A percentile compares a stretch with the other conserved stretches of the same genome.
Conservation (phyloP, 2,113 vertebrate species). For the Percopsis transmontana region DNA sequence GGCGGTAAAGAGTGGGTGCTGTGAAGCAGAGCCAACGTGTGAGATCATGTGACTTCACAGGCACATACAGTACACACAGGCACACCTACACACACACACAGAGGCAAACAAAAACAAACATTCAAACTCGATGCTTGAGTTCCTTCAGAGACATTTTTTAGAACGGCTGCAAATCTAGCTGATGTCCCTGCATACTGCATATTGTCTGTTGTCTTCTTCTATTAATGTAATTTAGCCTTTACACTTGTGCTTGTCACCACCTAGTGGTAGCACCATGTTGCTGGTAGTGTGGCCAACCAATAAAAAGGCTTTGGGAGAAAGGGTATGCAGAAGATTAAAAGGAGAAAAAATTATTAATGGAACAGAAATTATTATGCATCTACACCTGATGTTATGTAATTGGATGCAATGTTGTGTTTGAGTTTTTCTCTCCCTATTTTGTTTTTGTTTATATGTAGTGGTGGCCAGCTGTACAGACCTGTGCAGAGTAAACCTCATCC, state of each 20-base stretch:
- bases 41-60: not conserved
- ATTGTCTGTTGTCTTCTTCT: constrained; percentile 28
- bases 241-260: constrained; percentile 78
- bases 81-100: constrained; percentile 13
- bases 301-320: not conserved
- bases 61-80: not conserved
- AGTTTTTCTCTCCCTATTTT: too few species aligned
- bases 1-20: constrained; percentile 33
- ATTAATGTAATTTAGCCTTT: constrained; percentile 75
- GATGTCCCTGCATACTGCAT: not conserved
- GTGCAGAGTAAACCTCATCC: too few species aligned
- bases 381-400: too few species aligned
- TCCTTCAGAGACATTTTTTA: not conserved
- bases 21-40: constrained; percentile 36
- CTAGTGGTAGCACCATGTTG: constrained; percentile 74
- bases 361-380: too few species aligned
- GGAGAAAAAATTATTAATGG: too few species aligned
- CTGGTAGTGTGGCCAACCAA: constrained; percentile 25
- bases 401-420: too few species aligned
- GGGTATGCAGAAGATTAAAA: not conserved
- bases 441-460: too few species aligned
- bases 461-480: too few species aligned
- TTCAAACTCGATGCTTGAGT: not conserved
- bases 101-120: constrained; percentile 3
- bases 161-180: constrained; percentile 6